A percentile compares a stretch with the other conserved stretches of the same genome.
Conservation (phyloP, 2,113 vertebrate species). For the Albula goreensis region DNA sequence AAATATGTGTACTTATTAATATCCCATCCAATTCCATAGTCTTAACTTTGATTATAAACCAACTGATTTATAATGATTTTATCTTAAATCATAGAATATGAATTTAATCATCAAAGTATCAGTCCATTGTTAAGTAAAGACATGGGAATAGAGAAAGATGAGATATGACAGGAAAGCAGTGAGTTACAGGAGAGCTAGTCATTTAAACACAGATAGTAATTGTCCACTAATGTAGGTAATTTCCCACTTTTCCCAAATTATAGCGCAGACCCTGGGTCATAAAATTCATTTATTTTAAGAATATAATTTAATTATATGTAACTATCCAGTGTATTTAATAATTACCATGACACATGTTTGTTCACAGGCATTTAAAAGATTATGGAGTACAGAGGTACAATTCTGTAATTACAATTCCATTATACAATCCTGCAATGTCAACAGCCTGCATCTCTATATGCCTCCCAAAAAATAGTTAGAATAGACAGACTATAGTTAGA, state of each 20-base stretch:
- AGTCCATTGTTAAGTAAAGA: neutral
- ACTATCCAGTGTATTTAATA: slow-evolving; percentile 25
- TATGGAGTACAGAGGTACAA: slow-evolving; percentile 6
- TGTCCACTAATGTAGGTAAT: slow-evolving; percentile 28
- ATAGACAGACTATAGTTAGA: neutral
- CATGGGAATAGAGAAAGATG: neutral
- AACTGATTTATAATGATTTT: neutral
- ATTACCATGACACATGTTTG: slow-evolving; percentile 26
- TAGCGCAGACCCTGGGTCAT: slow-evolving; percentile 24
- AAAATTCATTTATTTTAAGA: slow-evolving; percentile 36
- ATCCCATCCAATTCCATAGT: neutral
- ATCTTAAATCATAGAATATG: neutral
- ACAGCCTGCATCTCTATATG: slow-evolving; percentile 14
- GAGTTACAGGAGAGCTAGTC: slow-evolving; percentile 6
- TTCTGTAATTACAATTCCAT: slow-evolving; percentile 30
- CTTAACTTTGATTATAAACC: too few species aligned
- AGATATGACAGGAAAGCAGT: neutral
- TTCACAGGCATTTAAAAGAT: slow-evolving; percentile 23
- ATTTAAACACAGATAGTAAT: slow-evolving; percentile 28
- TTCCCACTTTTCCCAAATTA: slow-evolving; percentile 29
- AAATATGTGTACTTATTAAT: neutral
- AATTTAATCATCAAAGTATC: neutral
- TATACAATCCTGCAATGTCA: slow-evolving; percentile 14
- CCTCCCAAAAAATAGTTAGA: slow-evolving; percentile 1
- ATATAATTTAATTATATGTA: neutral